These are phyloP conservation scores for Parazoanthus atlanticus DNA, from an alignment of 92 coral and sea anemone species.

Conservation along the genomic window DNA sequence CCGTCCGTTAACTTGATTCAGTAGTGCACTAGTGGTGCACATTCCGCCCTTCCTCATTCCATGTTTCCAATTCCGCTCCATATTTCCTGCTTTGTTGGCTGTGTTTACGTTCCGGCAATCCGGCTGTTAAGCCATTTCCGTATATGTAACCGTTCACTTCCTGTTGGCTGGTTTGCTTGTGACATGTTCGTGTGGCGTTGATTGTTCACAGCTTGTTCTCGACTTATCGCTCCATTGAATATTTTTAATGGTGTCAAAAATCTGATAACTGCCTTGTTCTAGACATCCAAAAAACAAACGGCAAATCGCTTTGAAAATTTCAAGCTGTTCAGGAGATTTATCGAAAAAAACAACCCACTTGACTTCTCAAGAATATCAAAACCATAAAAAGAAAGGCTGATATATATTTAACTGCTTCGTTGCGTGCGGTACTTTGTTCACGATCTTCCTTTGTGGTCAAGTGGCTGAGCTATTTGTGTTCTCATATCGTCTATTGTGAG, in stretches of 20 bases:
- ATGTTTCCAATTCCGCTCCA: background rate
- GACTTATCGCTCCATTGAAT: background rate
- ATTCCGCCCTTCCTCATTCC: background rate
- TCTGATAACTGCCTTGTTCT: background rate
- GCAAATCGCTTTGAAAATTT: background rate
- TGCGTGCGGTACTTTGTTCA: background rate
- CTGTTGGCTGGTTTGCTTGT: background rate
- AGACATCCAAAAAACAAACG: background rate
- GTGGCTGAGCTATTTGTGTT: background rate
- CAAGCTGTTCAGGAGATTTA: background rate
- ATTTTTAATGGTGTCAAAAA: background rate
- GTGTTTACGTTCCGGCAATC: background rate
- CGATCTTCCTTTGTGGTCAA: background rate
- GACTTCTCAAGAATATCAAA: background rate
- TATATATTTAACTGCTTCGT: background rate
- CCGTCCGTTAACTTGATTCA: background rate
- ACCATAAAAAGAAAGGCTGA: background rate
- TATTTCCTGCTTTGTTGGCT: background rate
- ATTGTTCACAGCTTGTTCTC: background rate
- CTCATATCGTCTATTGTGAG: background rate
- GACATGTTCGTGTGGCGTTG: conserved; percentile 5
- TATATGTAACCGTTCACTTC: background rate
- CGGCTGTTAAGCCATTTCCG: background rate
- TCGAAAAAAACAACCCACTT: conserved; percentile 19
- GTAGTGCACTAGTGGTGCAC: background rate